phyloP scores from a whole-genome alignment of 1,140 invertebrate species.

The Leptinotarsa defecta region DNA sequence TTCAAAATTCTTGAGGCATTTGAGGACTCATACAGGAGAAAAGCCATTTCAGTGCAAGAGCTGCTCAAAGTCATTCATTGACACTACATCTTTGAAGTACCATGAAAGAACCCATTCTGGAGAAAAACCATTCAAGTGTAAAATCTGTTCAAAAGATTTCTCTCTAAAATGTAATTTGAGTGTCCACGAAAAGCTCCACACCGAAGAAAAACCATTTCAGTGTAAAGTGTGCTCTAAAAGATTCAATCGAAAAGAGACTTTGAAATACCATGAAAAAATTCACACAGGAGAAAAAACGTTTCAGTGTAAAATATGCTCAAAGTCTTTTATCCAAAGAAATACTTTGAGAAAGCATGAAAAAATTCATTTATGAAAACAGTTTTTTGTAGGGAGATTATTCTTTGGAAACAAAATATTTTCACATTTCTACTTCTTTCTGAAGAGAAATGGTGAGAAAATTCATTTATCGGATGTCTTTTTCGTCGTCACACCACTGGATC shows the following conservation, averaged over 20 bases:
- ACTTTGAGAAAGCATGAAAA: background rate
- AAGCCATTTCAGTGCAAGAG: background rate
- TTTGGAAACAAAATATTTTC: no score
- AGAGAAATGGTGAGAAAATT: no score
- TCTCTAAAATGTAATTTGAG: background rate
- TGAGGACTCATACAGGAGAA: background rate
- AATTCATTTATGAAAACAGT: no score
- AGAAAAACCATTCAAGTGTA: background rate
- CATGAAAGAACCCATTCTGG: background rate
- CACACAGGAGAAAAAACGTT: constrained; percentile 2
- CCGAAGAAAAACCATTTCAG: background rate
- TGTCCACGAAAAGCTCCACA: background rate
- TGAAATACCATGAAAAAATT: background rate
- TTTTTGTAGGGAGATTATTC: no score
- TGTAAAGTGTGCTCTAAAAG: background rate
- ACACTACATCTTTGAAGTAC: background rate
- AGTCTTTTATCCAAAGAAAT: background rate
- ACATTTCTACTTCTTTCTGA: no score
- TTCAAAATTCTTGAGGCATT: constrained; percentile 57
- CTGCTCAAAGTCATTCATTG: background rate
- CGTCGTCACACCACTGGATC: no score
- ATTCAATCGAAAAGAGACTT: background rate
- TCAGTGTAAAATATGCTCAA: constrained; percentile 1
- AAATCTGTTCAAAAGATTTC: constrained; percentile 3
- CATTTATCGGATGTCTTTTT: no score